Evolutionary conservation across 2,113 vertebrate species (phyloP), one percentile per base, ranked within the genome.

Genomic region (Dascyllus trimaculatus): DNA sequence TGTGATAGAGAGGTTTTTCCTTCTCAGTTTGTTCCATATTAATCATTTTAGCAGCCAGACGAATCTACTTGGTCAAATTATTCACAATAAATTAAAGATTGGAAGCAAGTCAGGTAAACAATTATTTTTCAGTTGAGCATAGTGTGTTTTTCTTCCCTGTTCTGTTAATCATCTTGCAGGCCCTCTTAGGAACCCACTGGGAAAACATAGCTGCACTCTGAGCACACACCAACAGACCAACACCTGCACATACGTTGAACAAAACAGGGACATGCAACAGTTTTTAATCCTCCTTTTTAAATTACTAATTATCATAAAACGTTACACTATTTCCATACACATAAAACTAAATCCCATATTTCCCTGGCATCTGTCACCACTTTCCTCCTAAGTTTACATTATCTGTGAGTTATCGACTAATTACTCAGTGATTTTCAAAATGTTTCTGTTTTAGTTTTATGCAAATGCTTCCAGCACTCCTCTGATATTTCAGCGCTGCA

Each of bases 401-500:
- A 78, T 81, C 62, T 48, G 25, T 52, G 54, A 43, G 53, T 62
- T 77, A 62, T 81, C 74, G 75, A 45, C 32, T 70, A 73, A 72
- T 80, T 69, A 75, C 19, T 61, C 26, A 6, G 64, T 64, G 22
- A 74, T 82, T 82, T 71, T 48, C 15, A 62, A 70, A 62, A 58
- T 58, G 59, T 79, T 43, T 67, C 38, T 51, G 59, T 32, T 78
- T 3, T 43, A 54, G 63, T 72, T 66, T 71, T 78, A 82, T 87
- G 73, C 63, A 81, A 84, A 89, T 77, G 49, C 29, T 19, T 48
- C 21, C 29, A 71, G 60, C 64, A 19, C 66, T 35, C 64, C 46
- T 65, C 25, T 68, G 22, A 72, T n/a, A 46, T 54, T 73, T 72
- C 56, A 25, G 25, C 24, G 35, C 15, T 59, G 13, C 11, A 35